Percentiles rank a stretch among this genome's conserved stretches.
These are phyloP conservation scores for Philonicus albiceps DNA, from an alignment of 2,888 invertebrate genomes.

Conservation along the genomic window DNA sequence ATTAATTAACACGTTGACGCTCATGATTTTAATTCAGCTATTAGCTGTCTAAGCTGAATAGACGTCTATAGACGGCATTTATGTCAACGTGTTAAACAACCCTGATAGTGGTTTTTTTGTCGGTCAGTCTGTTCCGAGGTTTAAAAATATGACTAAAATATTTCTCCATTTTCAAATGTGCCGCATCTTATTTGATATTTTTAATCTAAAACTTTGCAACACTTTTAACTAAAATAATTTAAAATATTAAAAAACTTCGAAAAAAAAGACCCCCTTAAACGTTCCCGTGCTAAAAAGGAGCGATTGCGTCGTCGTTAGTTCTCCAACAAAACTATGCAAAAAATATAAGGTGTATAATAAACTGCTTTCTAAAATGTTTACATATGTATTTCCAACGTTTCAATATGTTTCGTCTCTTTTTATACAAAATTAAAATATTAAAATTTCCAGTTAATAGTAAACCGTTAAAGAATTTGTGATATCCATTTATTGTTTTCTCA, in stretches of 20 bases:
- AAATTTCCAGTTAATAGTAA: neutral
- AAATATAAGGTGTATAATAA: neutral
- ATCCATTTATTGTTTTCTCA: neutral
- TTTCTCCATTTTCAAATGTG: neutral
- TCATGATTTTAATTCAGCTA: too few relatives aligned
- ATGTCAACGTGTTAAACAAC: too few relatives aligned
- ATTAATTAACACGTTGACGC: too few relatives aligned
- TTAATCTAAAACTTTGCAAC: neutral
- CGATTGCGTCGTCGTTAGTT: neutral
- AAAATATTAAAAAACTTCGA: neutral
- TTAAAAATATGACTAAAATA: too few relatives aligned
- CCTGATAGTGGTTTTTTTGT: too few relatives aligned
- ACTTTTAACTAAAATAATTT: neutral
- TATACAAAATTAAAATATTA: neutral
- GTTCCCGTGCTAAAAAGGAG: neutral
- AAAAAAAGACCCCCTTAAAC: neutral
- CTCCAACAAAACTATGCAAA: neutral
- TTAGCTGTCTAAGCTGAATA: too few relatives aligned
- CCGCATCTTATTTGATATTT: neutral
- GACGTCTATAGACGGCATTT: too few relatives aligned
- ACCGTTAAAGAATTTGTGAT: neutral
- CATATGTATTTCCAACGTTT: neutral
- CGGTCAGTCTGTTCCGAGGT: too few relatives aligned
- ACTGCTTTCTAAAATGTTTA: neutral
- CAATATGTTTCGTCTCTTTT: neutral